These are phyloP conservation scores for Lasioglossum pauxillum DNA, from an alignment of 2,888 invertebrate genomes.

Conservation along the genomic window DNA sequence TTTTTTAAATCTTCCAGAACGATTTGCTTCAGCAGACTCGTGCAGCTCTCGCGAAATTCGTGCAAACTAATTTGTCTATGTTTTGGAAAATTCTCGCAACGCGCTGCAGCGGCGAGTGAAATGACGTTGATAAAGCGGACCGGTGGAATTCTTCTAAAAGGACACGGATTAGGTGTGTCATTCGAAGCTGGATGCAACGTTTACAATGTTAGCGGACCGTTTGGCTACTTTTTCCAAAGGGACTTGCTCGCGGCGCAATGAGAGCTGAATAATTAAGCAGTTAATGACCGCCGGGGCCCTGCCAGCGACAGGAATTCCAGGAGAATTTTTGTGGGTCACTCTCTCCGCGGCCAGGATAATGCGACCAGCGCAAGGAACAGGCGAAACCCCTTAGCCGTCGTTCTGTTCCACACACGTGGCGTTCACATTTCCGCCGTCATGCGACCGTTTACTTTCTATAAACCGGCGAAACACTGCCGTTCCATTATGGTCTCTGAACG, in stretches of 20 bases:
- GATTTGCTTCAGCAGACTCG: neutral
- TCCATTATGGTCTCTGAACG: slow-evolving; percentile 42
- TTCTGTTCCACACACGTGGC: slow-evolving; percentile 4
- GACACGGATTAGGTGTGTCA: neutral
- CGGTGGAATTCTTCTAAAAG: neutral
- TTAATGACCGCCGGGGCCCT: neutral
- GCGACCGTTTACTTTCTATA: slow-evolving; percentile 58
- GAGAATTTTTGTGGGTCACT: neutral
- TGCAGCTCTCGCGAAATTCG: neutral
- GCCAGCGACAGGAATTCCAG: no score
- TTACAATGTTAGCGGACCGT: neutral
- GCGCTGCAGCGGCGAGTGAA: neutral
- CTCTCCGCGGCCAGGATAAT: slow-evolving; percentile 66
- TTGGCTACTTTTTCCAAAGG: neutral
- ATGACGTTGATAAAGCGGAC: neutral
- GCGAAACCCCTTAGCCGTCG: slow-evolving; percentile 70
- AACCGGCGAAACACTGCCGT: slow-evolving; percentile 43
- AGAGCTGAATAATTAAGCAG: neutral
- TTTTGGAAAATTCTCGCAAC: neutral
- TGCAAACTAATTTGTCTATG: neutral
- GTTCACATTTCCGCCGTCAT: slow-evolving; percentile 22
- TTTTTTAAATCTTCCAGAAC: neutral
- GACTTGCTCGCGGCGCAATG: neutral
- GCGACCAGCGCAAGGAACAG: slow-evolving; percentile 80
- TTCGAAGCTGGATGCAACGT: neutral